Evolutionary conservation across 2,113 vertebrate species (phyloP).

Genomic region (Caranx melampygus): DNA sequence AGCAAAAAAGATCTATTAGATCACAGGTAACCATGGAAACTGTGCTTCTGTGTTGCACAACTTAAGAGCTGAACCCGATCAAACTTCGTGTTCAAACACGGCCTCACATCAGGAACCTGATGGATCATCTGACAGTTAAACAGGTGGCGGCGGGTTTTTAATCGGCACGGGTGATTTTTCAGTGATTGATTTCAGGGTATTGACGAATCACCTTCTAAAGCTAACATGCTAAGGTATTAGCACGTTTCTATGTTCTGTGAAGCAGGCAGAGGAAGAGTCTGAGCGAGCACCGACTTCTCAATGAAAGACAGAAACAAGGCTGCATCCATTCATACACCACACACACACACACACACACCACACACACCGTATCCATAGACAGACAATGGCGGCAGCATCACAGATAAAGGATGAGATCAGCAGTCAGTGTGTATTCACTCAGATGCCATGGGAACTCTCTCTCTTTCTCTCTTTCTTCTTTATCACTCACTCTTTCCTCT

Average conservation of each 20-base stretch:
- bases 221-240: too few species aligned
- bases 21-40: slow-evolving; percentile 40
- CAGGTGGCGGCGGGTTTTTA: too few species aligned
- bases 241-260: not conserved
- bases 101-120: too few species aligned
- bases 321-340: slow-evolving; percentile 47
- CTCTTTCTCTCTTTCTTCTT: slow-evolving; percentile 46
- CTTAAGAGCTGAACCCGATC: not conserved
- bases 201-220: too few species aligned
- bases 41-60: not conserved
- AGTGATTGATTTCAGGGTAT: too few species aligned
- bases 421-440: slow-evolving; percentile 57
- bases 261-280: slow-evolving; percentile 2
- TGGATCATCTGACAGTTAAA: too few species aligned
- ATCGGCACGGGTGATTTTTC: too few species aligned
- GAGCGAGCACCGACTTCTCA: slow-evolving; percentile 22
- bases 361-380: slow-evolving; percentile 24
- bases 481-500: slow-evolving; percentile 58
- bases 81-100: too few species aligned
- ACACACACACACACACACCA: not conserved
- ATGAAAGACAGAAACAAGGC: slow-evolving; percentile 30
- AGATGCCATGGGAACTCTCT: slow-evolving; percentile 65
- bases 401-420: slow-evolving; percentile 71
- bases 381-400: slow-evolving; percentile 48
- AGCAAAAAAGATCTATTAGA: slow-evolving; percentile 19